These are phyloP conservation scores for Zaprionus vittiger DNA, from an alignment of 1,140 invertebrate genomes.

Conservation along the genomic window DNA sequence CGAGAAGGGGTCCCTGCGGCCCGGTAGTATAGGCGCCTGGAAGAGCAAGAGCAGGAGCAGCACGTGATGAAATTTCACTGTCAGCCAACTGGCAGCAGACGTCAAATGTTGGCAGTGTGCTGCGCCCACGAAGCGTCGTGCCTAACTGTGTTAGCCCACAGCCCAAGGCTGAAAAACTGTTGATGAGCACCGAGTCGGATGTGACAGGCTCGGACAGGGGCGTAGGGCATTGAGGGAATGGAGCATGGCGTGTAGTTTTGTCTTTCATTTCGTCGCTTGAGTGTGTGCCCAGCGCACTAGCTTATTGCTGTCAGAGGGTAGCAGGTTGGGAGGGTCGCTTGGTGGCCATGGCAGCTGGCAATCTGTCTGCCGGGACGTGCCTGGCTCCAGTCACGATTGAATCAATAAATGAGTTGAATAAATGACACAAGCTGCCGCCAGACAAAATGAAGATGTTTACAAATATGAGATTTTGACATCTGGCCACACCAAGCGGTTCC, in stretches of 20 bases:
- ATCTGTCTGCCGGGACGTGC: slow-evolving; percentile 52
- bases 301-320: slow-evolving; percentile 14
- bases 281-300: background rate
- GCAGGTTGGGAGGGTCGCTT: background rate
- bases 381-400: slow-evolving; percentile 49
- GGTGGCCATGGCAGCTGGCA: slow-evolving; percentile 10
- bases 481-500: slow-evolving; percentile 37
- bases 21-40: background rate
- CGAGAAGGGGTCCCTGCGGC: background rate
- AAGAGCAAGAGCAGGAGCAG: background rate
- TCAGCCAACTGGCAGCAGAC: slow-evolving; percentile 47
- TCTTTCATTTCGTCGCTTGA: background rate
- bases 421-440: slow-evolving; percentile 61
- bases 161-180: slow-evolving; percentile 20
- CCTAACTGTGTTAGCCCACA: slow-evolving; percentile 6
- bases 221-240: background rate
- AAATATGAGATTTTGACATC: slow-evolving; percentile 69
- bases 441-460: slow-evolving; percentile 64
- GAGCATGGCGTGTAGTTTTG: background rate
- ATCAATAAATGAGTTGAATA: slow-evolving; percentile 76
- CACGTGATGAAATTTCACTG: slow-evolving; percentile 67
- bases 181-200: background rate
- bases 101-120: slow-evolving; percentile 17
- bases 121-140: slow-evolving; percentile 1
- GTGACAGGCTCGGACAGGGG: background rate